Base-by-base conservation (phyloP, 2,888 invertebrate species). In the Thecocarcelia acutangulata region DNA sequence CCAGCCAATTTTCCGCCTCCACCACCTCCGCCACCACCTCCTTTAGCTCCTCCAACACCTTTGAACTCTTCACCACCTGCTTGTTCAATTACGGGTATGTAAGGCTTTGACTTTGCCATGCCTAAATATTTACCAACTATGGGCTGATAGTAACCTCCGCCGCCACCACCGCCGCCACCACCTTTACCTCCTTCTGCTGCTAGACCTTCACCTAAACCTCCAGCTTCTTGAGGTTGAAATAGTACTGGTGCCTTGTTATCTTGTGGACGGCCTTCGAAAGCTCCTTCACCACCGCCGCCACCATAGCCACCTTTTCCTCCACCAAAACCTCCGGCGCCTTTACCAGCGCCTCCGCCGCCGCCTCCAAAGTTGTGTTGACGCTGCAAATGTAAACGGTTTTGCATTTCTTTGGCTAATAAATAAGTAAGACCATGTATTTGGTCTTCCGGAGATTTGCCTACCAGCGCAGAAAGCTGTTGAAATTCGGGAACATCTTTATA, bases 381-480 rank as follows among this genome's bases (percentile, higher is more conserved):
- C 46, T 84, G 79, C 33, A 82, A 40, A 17, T 87, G 86, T 48
- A 88, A 74, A 69, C 88, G 87, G 13, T 85, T 83, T 84, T 88
- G 89, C 88, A 89, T 89, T 75, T 90, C 89, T 64, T 90, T 90
- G 64, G 90, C 89, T 52, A 93, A 84, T 4, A 93, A 85, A 74
- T 91, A 90, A 52, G 92, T 91, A 1, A 93, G 87, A 1, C 92
- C 92, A 84, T 92, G 90, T 19, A 93, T 88, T 87, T 93, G 92
- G 72, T 91, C 90, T 8, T 89, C 89, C 0, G 92, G 92, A 1
- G 91, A 89, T 86, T 92, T 92, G 17, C 92, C 93, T 37, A 93
- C 87, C 8, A 93, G 85, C 0, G 91, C 88, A 50, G 90, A 91
- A 0, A 93, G 86, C n/a, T 91, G 91, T 9, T 87, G 86, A 63